Conservation (phyloP, 2,797 vertebrate species). For the Xenentodon cancila region DNA sequence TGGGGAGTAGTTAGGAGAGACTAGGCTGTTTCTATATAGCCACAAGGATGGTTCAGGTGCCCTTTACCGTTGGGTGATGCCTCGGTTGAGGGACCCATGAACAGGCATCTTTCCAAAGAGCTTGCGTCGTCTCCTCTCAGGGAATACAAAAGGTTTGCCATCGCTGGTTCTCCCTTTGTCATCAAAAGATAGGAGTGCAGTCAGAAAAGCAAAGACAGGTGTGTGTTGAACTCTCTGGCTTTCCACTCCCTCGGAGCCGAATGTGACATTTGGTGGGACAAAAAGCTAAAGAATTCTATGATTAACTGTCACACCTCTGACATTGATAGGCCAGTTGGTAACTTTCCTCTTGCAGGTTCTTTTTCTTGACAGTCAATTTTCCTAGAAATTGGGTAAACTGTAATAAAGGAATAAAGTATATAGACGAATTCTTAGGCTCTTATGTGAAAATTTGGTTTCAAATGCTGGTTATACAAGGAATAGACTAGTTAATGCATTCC, state of each 20-base stretch:
- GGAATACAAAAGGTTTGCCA: conserved; percentile 42
- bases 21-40: conserved; percentile 22
- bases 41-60: conserved; percentile 33
- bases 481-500: conserved; percentile 17
- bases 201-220: conserved; percentile 64
- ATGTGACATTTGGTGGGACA: conserved; percentile 66
- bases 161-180: conserved; percentile 42
- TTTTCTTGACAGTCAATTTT: conserved; percentile 17
- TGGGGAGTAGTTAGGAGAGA: background rate
- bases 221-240: conserved; percentile 63
- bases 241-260: conserved; percentile 47
- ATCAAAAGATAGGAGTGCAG: conserved; percentile 53
- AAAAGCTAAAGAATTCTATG: conserved; percentile 54
- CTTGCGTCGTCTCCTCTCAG: conserved; percentile 40
- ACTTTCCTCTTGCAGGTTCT: conserved; percentile 21
- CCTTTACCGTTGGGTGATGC: conserved; percentile 29
- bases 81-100: conserved; percentile 37
- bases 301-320: conserved; percentile 64
- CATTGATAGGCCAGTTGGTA: conserved; percentile 33
- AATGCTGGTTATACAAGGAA: conserved; percentile 7
- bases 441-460: conserved; percentile 19
- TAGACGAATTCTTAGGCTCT: background rate
- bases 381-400: conserved; percentile 10
- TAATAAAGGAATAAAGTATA: conserved; percentile 2
- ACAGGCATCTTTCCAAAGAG: conserved; percentile 37